Base-by-base conservation (phyloP, 2,888 invertebrate species). In the Troglohyphantes excavatus region DNA sequence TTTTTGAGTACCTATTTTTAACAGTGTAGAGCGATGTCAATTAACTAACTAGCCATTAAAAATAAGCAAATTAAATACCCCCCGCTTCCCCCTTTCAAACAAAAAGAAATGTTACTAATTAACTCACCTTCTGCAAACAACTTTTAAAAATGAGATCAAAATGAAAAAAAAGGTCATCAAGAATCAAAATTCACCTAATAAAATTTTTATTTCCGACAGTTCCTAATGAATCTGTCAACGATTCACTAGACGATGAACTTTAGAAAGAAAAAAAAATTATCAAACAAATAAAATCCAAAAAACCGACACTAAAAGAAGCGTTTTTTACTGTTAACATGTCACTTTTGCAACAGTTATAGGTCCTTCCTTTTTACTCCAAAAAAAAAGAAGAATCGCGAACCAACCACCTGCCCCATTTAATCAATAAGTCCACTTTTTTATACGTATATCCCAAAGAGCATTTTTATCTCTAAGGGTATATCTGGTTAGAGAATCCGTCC, bases 261-360 rank as follows among this genome's bases (percentile, higher is more conserved):
- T 33, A 68, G 29, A 33, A 53, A 13, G 17, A 13, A 53, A 1
- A 53, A 53, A 53, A 53, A 33, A 9, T 9, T 3, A 33, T 33
- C 33, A 33, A 33, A 33, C 3, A 9, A 33, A 33, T 6, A 33
- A 33, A 33, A 33, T 6, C 33, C 9, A 33, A 33, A 33, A 33
- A 33, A 6, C 33, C 3, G 33, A 33, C 33, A 33, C 33, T 33
- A 33, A 6, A 53, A n/a, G n/a, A n/a, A 17, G n/a, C 53, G 68
- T 85, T 85, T 85, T 85, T 85, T 85, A 85, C 76, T 59, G 85
- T 68, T 78, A 85, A 76, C 85, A 23, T 85, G 85, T 85, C 85
- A 85, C 85, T 76, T 82, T 81, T 53, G 63, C 65, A 75, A 75
- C 67, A 53, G 73, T 53, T 65, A 11, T n/a, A 27, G 26, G 67